Percentiles rank a stretch among this genome's conserved stretches.
These are phyloP conservation scores for Hesperia comma DNA, from an alignment of 2,888 invertebrate genomes.

Conservation along the genomic window DNA sequence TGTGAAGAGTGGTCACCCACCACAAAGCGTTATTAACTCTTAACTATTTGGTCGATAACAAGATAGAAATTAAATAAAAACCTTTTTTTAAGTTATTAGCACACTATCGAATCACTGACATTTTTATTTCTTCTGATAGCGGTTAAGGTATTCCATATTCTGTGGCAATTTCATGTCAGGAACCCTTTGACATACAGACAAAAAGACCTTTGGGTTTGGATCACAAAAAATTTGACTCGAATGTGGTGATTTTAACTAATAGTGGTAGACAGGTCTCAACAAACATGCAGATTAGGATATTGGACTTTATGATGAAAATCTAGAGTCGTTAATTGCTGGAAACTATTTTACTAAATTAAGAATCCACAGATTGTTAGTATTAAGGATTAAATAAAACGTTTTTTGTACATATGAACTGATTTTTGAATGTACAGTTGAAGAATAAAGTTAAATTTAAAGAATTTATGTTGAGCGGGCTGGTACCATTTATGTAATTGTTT, in stretches of 20 bases:
- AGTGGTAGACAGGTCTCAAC: not conserved
- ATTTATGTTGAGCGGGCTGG: not conserved
- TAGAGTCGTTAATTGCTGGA: slow-evolving; percentile 2
- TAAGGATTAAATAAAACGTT: slow-evolving; percentile 17
- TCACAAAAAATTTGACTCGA: not conserved
- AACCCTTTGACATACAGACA: no score
- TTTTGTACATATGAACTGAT: slow-evolving; percentile 34
- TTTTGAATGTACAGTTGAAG: slow-evolving; percentile 16
- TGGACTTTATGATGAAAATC: not conserved
- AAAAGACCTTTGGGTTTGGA: no score
- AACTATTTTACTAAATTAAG: slow-evolving; percentile 11
- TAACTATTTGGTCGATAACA: no score
- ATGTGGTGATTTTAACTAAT: not conserved
- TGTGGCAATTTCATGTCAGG: no score
- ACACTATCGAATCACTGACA: no score
- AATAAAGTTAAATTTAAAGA: slow-evolving; percentile 3
- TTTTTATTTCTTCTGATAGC: no score
- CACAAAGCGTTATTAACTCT: no score
- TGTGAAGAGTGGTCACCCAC: no score
- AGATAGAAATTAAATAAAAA: no score
- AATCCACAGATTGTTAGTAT: slow-evolving; percentile 11
- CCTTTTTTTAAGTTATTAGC: no score
- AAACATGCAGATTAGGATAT: not conserved
- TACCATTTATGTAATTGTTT: not conserved
- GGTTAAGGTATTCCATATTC: no score